Evolutionary conservation across 2,113 vertebrate species (phyloP).

Genomic region (Dissostichus mawsoni): DNA sequence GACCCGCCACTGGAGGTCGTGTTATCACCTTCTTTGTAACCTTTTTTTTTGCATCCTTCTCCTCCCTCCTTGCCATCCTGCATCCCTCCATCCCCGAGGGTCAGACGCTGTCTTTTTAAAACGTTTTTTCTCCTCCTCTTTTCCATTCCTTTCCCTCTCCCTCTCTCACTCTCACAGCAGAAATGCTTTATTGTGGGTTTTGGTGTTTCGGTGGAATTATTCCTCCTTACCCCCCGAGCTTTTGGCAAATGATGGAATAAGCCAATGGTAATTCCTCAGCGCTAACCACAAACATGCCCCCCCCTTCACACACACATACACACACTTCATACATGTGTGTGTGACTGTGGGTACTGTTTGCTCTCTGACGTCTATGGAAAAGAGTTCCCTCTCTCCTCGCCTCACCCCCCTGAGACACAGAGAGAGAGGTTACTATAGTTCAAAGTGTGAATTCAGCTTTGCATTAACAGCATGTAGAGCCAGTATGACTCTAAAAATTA

Average conservation of each 20-base stretch:
- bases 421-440: constrained; percentile 45
- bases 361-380: constrained; percentile 69
- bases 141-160: constrained; percentile 39
- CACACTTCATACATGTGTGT: not conserved
- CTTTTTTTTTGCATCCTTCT: not conserved
- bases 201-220: constrained; percentile 67
- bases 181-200: constrained; percentile 73
- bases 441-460: constrained; percentile 2
- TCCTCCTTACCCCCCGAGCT: constrained; percentile 66
- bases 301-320: not conserved
- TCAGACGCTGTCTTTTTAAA: constrained; percentile 18
- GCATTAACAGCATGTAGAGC: not conserved
- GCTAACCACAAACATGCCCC: constrained; percentile 66
- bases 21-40: not conserved
- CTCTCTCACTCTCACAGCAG: constrained; percentile 55
- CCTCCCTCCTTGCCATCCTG: not conserved
- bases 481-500: constrained; percentile 10
- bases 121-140: constrained; percentile 10
- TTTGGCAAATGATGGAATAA: constrained; percentile 68
- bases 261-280: constrained; percentile 65
- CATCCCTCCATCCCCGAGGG: constrained; percentile 5
- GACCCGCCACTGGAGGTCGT: constrained; percentile 41
- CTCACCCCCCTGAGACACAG: not conserved
- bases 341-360: constrained; percentile 36
- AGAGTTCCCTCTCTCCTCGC: constrained; percentile 37